Evolutionary conservation across 37 sponge, comb jelly and placozoan species (phyloP).

Genomic region (Dysidea cf. avara): DNA sequence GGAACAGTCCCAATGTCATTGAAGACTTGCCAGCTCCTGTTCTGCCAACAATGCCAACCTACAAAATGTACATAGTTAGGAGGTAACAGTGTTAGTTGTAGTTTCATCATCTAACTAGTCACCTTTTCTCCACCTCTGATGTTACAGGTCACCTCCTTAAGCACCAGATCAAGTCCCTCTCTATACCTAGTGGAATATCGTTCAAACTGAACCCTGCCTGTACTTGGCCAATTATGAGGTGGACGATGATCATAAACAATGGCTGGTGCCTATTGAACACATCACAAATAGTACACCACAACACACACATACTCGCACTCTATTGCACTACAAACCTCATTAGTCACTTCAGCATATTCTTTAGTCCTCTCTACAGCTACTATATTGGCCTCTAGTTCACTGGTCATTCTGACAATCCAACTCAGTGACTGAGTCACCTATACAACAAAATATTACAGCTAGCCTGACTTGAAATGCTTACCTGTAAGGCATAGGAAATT

Average conservation of each 20-base stretch:
- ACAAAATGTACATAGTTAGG: not conserved
- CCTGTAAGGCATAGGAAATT: constrained; percentile 87
- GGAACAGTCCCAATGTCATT: constrained; percentile 91
- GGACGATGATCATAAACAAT: constrained; percentile 63
- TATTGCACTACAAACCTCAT: constrained; percentile 58
- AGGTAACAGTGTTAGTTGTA: not conserved
- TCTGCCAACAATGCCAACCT: constrained; percentile 95
- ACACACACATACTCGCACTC: not conserved
- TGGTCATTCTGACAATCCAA: too few species aligned
- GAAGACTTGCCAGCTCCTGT: constrained; percentile 99
- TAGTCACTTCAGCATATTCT: constrained; percentile 62
- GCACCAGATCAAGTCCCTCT: constrained; percentile 88
- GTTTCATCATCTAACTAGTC: not conserved
- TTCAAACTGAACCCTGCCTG: constrained; percentile 79
- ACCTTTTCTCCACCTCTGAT: constrained; percentile 90
- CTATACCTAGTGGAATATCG: constrained; percentile 87
- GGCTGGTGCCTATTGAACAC: constrained; percentile 79
- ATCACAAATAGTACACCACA: not conserved
- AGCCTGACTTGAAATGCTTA: constrained; percentile 13
- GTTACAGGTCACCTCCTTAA: constrained; percentile 68
- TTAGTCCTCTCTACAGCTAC: too few species aligned
- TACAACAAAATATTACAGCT: too few species aligned
- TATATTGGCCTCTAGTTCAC: too few species aligned
- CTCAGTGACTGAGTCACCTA: constrained; percentile 80
- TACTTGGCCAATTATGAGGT: constrained; percentile 83